These are phyloP conservation scores for Conus ventricosus DNA, from an alignment of 1,140 invertebrate species.

Conservation along the genomic window DNA sequence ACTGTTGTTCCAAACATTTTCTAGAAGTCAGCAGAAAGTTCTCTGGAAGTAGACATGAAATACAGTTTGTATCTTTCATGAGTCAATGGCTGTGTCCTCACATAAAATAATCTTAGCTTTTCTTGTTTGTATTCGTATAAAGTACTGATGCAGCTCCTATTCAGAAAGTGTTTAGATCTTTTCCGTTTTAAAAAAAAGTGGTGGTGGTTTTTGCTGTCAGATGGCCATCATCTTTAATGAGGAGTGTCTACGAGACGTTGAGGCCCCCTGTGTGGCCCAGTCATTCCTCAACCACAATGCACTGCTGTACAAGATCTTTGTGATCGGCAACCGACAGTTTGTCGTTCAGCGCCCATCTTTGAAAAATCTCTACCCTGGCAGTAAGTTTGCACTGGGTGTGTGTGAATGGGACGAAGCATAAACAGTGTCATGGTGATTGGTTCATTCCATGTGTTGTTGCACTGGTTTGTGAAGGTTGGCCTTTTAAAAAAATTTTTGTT, in stretches of 20 bases:
- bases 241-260: conserved; percentile 84
- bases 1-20: too few relatives aligned
- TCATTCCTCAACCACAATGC: conserved; percentile 94
- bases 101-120: too few relatives aligned
- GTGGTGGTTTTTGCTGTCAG: conserved; percentile 69
- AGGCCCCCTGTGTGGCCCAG: conserved; percentile 90
- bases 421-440: not conserved
- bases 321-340: conserved; percentile 86
- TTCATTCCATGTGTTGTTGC: not conserved
- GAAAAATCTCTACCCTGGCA: conserved; percentile 88
- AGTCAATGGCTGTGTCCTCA: too few relatives aligned
- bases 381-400: conserved; percentile 68
- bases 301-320: conserved; percentile 89
- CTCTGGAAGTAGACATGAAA: too few relatives aligned
- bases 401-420: too few relatives aligned
- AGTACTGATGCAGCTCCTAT: too few relatives aligned
- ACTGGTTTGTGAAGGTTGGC: not conserved
- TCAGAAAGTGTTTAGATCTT: too few relatives aligned
- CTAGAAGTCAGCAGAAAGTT: too few relatives aligned
- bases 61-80: too few relatives aligned
- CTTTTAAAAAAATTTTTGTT: not conserved
- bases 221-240: conserved; percentile 93
- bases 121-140: too few relatives aligned
- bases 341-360: conserved; percentile 89
- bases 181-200: too few relatives aligned